phyloP scores from a whole-genome alignment of 2,888 invertebrate species.

The Ormyrus nitidulus region DNA sequence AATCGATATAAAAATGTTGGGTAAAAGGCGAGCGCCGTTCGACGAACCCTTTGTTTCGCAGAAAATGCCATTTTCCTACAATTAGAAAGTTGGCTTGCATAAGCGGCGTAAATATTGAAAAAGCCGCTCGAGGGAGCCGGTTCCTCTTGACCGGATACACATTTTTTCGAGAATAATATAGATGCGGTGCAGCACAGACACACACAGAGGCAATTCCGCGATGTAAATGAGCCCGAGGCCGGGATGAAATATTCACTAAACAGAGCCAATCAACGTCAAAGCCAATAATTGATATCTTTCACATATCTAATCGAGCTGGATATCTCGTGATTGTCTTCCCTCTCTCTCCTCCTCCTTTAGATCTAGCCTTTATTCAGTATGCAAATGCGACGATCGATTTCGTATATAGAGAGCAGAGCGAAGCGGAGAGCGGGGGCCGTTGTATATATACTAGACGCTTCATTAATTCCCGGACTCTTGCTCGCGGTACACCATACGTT shows the following conservation, averaged over 20 bases:
- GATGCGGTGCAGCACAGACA: no score
- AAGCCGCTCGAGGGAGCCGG: no score
- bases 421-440: not conserved
- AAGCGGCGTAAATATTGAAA: no score
- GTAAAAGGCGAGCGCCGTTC: constrained; percentile 7
- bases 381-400: constrained; percentile 55
- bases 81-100: no score
- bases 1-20: constrained; percentile 37
- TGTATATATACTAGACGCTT: constrained; percentile 37
- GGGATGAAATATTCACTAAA: constrained; percentile 54
- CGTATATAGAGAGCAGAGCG: constrained; percentile 9
- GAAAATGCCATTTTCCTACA: no score
- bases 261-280: constrained; percentile 55
- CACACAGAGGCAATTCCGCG: not conserved
- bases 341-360: constrained; percentile 17
- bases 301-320: constrained; percentile 53
- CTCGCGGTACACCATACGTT: not conserved
- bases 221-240: constrained; percentile 32
- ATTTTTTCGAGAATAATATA: no score
- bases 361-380: constrained; percentile 55
- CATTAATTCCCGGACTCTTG: constrained; percentile 55
- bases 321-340: constrained; percentile 51
- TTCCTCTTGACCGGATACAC: no score
- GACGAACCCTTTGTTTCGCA: not conserved
- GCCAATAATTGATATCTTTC: constrained; percentile 57